Base-by-base conservation (phyloP, 2,888 invertebrate species). In the Spilosoma lubricipeda region DNA sequence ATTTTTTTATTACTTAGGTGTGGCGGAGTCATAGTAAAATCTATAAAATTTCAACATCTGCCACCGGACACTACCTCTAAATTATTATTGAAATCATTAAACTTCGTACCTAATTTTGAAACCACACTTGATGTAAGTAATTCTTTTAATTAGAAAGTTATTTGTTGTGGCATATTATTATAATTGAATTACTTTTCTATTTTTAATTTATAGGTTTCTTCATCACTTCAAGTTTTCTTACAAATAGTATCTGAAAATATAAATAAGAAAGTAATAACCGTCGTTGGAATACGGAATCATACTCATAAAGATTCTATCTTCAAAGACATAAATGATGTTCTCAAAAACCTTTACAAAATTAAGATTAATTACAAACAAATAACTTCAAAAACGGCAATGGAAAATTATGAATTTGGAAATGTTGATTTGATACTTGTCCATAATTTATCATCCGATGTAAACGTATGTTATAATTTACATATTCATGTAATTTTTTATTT, bases 201-300 rank as follows among this genome's bases (percentile, higher is more conserved):
- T 8, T 18, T 36, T 56, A 2, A 56, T 39, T n/a, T 63, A 23
- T 75, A 87, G 87, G 72, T 71, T 23, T 77, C 75, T 3, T 67
- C 83, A 9, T 83, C 87, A 18, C 67, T 87, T 39, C 78, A 82
- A 78, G 74, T 85, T 71, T 85, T 80, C 42, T 66, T 86, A 9
- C 89, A 88, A 87, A 85, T 85, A 8, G 84, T 88, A 20, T 81
- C 82, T 20, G 87, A 88, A 79, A 88, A 89, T 77, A 42, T 84
- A 5, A 83, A 82, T 39, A 87, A 83, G 69, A 67, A 75, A 59
- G 59, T 42, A 11, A 72, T 88, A 23, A 82, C 81, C 9, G 74
- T 86, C 23, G 66, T 87, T 71, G 85, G 80, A 36, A 71, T 88
- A 65, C 63, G 71, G 8, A 69, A 74, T 59, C 27, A 79, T 8